Evolutionary conservation across 2,113 vertebrate genomes (phyloP).

Genomic region (Falcunculus frontatus): DNA sequence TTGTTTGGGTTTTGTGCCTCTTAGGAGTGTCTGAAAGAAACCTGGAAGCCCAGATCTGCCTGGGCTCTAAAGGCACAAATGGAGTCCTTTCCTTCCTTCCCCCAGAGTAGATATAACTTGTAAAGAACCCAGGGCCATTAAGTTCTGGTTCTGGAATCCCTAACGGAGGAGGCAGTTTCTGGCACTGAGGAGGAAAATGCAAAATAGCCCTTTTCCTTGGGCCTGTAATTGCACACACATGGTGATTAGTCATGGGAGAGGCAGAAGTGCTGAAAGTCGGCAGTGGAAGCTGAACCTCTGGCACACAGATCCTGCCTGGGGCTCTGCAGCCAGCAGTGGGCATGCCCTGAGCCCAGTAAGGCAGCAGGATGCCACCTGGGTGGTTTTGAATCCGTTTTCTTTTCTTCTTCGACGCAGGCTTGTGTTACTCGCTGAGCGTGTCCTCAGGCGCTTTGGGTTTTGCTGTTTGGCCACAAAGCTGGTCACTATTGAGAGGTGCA

Average conservation of each 20-base stretch:
- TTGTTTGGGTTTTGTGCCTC: neutral
- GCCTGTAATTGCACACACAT: neutral
- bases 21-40: neutral
- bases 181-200: neutral
- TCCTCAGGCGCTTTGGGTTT: neutral
- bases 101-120: neutral
- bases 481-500: neutral
- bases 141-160: neutral
- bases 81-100: neutral
- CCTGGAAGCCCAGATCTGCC: neutral
- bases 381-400: neutral
- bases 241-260: neutral
- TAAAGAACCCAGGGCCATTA: neutral
- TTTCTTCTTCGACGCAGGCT: fast-evolving
- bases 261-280: neutral
- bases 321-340: fast-evolving
- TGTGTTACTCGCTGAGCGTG: fast-evolving
- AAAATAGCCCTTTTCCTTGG: neutral
- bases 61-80: neutral
- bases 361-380: neutral
- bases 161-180: neutral
- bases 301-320: fast-evolving
- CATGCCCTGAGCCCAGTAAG: neutral
- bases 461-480: neutral
- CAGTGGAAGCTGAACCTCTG: neutral